A percentile compares a stretch with the other conserved stretches of the same genome.
Evolutionary conservation across 2,888 invertebrate genomes (phyloP).

Genomic region (Aromia moschata): DNA sequence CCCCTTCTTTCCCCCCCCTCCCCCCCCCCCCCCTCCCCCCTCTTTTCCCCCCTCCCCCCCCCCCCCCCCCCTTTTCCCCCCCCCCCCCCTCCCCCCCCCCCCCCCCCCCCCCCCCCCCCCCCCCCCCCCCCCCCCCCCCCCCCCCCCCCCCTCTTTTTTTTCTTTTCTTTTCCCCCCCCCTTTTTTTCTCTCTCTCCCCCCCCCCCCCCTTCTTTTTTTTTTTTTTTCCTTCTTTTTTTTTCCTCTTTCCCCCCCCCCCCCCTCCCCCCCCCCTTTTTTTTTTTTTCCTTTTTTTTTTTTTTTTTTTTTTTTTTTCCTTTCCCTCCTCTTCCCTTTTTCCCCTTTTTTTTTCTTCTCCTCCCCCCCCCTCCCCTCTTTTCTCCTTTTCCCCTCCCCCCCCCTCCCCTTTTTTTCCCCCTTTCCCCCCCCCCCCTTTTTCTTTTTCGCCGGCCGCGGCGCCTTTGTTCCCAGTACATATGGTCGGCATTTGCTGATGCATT

Average conservation of each 20-base stretch:
- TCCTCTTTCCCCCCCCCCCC: neutral
- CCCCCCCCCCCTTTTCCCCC: neutral
- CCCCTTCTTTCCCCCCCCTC: neutral
- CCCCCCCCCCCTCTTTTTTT: too few species aligned
- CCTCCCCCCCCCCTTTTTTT: neutral
- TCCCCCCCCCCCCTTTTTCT: neutral
- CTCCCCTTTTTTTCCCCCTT: neutral
- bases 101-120: neutral
- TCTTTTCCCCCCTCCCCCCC: neutral
- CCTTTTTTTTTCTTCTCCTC: neutral
- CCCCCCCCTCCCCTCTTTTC: neutral
- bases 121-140: neutral
- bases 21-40: neutral
- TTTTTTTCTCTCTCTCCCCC: neutral
- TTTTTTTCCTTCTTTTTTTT: neutral
- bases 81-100: neutral
- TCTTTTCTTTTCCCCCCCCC: neutral
- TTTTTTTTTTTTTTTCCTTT: neutral
- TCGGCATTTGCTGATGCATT: too few species aligned
- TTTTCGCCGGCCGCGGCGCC: too few species aligned
- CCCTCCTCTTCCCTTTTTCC: neutral
- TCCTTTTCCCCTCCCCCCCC: neutral
- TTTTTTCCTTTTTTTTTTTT: neutral
- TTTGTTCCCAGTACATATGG: too few species aligned
- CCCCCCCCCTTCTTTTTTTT: conserved; percentile 3